Percentiles rank a stretch among this genome's conserved stretches.
Conservation (phyloP, 2,888 invertebrate genomes). For the Alcis repandata region DNA sequence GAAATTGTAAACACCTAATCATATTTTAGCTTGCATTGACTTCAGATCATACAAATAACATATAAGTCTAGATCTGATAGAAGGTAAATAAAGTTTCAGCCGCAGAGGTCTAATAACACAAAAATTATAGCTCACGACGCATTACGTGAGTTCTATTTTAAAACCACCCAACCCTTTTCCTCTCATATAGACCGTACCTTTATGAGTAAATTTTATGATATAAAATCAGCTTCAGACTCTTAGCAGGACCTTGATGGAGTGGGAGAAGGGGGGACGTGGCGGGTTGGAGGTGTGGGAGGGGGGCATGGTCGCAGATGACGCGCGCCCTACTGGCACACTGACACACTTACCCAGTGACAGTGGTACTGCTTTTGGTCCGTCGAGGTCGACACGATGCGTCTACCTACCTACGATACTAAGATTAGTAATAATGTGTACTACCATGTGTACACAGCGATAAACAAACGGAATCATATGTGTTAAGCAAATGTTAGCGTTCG, state of each 20-base stretch:
- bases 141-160: slow-evolving; percentile 14
- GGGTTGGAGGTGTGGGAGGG: slow-evolving; percentile 57
- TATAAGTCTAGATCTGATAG: no score
- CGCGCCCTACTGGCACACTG: slow-evolving; percentile 86
- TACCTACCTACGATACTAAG: slow-evolving; percentile 71
- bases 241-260: slow-evolving; percentile 76
- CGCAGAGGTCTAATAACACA: not conserved
- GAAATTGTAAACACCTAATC: no score
- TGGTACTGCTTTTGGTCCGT: slow-evolving; percentile 85
- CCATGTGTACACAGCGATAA: slow-evolving; percentile 46
- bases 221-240: slow-evolving; percentile 75
- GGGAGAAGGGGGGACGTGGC: slow-evolving; percentile 61
- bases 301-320: slow-evolving; percentile 82
- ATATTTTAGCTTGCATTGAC: no score
- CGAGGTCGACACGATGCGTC: slow-evolving; percentile 81
- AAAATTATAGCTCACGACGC: not conserved
- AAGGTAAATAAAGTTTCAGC: no score
- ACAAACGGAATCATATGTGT: slow-evolving; percentile 42
- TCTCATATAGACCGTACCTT: slow-evolving; percentile 12
- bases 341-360: slow-evolving; percentile 87
- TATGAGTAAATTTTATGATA: slow-evolving; percentile 42
- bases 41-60: no score
- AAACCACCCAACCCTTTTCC: slow-evolving; percentile 20
- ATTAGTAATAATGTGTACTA: slow-evolving; percentile 53
- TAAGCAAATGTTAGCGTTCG: slow-evolving; percentile 27